Evolutionary conservation across 1,140 invertebrate species (phyloP), one percentile per base, ranked within the genome.

Genomic region (Drosophila funebris): DNA sequence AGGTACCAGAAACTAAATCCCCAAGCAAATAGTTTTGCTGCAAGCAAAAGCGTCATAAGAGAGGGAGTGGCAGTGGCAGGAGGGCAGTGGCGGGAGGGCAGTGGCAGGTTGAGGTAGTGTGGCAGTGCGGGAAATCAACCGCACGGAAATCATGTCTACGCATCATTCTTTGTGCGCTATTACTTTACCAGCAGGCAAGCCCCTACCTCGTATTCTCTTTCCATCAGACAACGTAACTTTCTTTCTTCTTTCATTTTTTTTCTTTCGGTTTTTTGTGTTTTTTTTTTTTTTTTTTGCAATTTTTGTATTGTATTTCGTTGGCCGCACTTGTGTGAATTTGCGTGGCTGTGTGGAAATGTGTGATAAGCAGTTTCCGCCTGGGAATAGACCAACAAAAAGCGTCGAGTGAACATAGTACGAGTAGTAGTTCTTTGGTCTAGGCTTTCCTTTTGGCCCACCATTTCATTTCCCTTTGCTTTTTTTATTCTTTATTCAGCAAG

Each of bases 111-210:
- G 31, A 5, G 48, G 9, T 24, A 54, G 20, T 36, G 20, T 20
- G 31, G 31, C 44, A 48, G 52, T 56, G 53, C 41, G 54, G 39
- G 72, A 83, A 88, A 83, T 88, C 84, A 88, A 80, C 84, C 84
- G 84, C 79, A 88, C 84, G 84, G 84, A 88, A 88, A 88, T 88
- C 84, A 89, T 88, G 84, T 89, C 84, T 88, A 89, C 84, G 84
- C 84, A 88, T 88, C 84, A 89, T 89, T 88, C 79, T 84, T 89
- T 89, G 73, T 89, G 64, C 73, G 71, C 82, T 88, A 88, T 83
- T 88, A 83, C 84, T 78, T 58, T 67, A 78, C 56, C 68, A 69
- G 50, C 56, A 54, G 53, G 24, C 50, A 22, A 7, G 4, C 39
- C 13, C n/a, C 27, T 33, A 31, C 22, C 37, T 41, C 48, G 3